A percentile compares a stretch with the other conserved stretches of the same genome.
Evolutionary conservation across 2,888 invertebrate species (phyloP).

Genomic region (Deilephila porcellus): DNA sequence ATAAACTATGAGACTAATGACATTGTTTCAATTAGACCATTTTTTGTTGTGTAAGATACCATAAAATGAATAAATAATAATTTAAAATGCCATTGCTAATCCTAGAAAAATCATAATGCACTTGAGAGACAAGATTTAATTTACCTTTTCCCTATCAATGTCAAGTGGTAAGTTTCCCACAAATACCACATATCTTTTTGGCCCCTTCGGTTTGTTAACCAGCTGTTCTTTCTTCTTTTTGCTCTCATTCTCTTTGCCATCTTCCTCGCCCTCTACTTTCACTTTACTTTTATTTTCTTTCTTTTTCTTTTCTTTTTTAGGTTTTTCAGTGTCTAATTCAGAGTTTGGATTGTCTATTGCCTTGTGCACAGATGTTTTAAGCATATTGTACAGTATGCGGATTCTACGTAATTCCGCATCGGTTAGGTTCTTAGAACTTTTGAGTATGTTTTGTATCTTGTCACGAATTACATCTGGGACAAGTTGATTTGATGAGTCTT

Average conservation of each 20-base stretch:
- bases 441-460: constrained; percentile 63
- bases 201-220: constrained; percentile 50
- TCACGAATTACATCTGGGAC: constrained; percentile 70
- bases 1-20: not conserved
- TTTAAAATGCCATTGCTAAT: too few species aligned
- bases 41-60: not conserved
- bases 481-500: constrained; percentile 58
- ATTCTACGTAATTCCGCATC: constrained; percentile 68
- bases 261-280: constrained; percentile 33
- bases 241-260: constrained; percentile 31
- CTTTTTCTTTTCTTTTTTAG: constrained; percentile 37
- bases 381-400: constrained; percentile 72
- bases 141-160: constrained; percentile 67
- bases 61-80: too few species aligned
- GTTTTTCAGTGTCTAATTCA: constrained; percentile 40
- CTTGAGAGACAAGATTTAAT: constrained; percentile 20
- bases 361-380: constrained; percentile 53
- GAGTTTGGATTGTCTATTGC: constrained; percentile 32
- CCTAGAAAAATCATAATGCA: too few species aligned
- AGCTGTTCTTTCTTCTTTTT: constrained; percentile 36
- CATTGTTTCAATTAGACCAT: not conserved
- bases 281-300: constrained; percentile 29
- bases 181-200: constrained; percentile 80
- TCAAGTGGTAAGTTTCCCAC: constrained; percentile 74
- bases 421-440: constrained; percentile 49